phyloP scores from a whole-genome alignment of 2,797 vertebrate genomes.

The Margarornis squamiger region DNA sequence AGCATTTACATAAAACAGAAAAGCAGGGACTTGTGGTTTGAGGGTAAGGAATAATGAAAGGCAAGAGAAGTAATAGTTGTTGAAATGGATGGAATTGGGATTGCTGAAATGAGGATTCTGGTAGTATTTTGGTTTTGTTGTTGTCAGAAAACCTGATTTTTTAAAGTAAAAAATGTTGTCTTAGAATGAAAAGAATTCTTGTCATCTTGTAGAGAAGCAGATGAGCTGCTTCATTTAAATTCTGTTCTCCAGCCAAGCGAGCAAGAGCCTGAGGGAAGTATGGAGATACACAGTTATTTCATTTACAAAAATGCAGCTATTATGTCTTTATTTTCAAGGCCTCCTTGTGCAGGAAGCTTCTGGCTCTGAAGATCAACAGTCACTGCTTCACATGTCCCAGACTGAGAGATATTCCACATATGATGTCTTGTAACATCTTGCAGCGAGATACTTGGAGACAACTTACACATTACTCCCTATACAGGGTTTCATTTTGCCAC shows the following conservation, averaged over 20 bases:
- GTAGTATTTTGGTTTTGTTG: background rate
- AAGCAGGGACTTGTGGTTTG: background rate
- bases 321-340: conserved; percentile 1
- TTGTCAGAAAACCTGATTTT: background rate
- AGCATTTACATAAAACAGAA: background rate
- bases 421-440: background rate
- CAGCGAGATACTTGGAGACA: background rate
- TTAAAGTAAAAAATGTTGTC: background rate
- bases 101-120: background rate
- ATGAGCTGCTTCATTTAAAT: background rate
- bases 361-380: background rate
- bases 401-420: background rate
- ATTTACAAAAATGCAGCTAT: background rate
- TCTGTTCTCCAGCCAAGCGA: background rate
- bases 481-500: background rate
- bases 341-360: background rate
- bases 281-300: background rate
- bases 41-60: background rate
- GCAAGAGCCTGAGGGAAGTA: background rate
- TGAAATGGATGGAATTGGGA: background rate
- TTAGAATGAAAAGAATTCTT: background rate
- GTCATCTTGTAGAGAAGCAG: background rate
- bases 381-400: background rate
- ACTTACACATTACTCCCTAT: background rate
- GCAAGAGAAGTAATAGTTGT: background rate